Evolutionary conservation across 2,888 invertebrate genomes (phyloP).

Genomic region (Platynereis dumerilii): DNA sequence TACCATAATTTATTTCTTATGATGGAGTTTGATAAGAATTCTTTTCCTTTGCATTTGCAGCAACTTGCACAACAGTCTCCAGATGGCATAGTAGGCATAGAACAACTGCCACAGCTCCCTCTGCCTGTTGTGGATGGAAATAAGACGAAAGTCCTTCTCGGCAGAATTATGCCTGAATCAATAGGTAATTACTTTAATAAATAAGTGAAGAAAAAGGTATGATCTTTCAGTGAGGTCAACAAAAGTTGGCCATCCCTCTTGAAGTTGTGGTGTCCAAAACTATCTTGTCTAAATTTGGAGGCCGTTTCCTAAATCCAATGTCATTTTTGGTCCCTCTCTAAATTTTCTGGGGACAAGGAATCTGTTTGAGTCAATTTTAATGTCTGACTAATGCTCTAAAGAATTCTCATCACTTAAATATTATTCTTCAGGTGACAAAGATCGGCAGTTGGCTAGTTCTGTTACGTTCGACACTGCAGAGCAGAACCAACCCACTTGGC

Average conservation of each 20-base stretch:
- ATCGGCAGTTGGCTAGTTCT: slow-evolving; percentile 1
- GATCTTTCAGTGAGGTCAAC: too few species aligned
- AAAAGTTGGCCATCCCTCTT: too few species aligned
- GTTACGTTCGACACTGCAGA: slow-evolving; percentile 21
- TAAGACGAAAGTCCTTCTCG: slow-evolving; percentile 75
- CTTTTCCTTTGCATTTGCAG: slow-evolving; percentile 38
- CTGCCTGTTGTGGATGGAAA: slow-evolving; percentile 77
- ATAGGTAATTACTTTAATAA: slow-evolving; percentile 5
- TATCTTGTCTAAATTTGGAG: too few species aligned
- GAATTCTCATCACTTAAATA: too few species aligned
- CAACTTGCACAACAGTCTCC: slow-evolving; percentile 51
- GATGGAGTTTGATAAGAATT: neutral
- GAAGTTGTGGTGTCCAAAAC: too few species aligned
- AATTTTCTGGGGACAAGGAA: too few species aligned
- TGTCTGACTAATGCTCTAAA: too few species aligned
- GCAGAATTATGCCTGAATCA: slow-evolving; percentile 14
- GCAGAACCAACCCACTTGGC: slow-evolving; percentile 38
- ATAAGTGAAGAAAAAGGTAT: too few species aligned
- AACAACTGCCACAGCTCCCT: slow-evolving; percentile 72
- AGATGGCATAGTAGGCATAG: slow-evolving; percentile 39
- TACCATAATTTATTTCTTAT: neutral
- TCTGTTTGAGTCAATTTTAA: too few species aligned
- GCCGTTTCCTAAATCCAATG: too few species aligned
- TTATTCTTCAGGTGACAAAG: neutral
- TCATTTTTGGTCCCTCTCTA: too few species aligned